These are phyloP conservation scores for Drosophila kurseongensis DNA, from an alignment of 1,140 invertebrate genomes.

Conservation along the genomic window DNA sequence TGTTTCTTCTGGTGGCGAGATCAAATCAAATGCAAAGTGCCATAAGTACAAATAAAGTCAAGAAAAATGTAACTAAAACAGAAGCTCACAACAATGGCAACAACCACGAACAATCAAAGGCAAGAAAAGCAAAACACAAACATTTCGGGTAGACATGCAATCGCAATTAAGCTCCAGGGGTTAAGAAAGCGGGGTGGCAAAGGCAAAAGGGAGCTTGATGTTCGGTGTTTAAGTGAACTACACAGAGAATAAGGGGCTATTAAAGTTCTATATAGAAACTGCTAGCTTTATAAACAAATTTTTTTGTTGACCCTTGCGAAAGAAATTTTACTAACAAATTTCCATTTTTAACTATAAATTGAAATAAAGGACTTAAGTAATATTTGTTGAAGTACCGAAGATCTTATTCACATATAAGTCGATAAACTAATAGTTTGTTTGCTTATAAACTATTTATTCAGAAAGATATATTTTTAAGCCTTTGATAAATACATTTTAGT, in stretches of 20 bases:
- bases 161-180: slow-evolving; percentile 37
- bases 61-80: slow-evolving; percentile 27
- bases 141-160: slow-evolving; percentile 40
- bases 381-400: too few species aligned
- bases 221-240: slow-evolving; percentile 42
- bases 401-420: too few species aligned
- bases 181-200: slow-evolving; percentile 2
- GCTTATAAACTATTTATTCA: too few species aligned
- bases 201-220: slow-evolving; percentile 29
- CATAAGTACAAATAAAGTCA: slow-evolving; percentile 2
- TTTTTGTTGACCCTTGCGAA: too few species aligned
- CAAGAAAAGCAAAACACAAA: slow-evolving; percentile 39
- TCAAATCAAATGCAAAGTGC: slow-evolving; percentile 40
- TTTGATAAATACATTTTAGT: too few species aligned
- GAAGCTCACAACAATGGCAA: slow-evolving; percentile 29
- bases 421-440: too few species aligned
- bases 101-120: slow-evolving; percentile 38
- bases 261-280: too few species aligned
- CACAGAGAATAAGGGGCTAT: slow-evolving; percentile 18
- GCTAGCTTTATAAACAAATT: too few species aligned
- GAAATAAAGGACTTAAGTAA: too few species aligned
- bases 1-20: slow-evolving; percentile 20
- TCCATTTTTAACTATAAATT: too few species aligned
- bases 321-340: too few species aligned
- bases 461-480: too few species aligned